These are phyloP conservation scores for Laothoe populi DNA, from an alignment of 2,888 invertebrate genomes.

Conservation along the genomic window DNA sequence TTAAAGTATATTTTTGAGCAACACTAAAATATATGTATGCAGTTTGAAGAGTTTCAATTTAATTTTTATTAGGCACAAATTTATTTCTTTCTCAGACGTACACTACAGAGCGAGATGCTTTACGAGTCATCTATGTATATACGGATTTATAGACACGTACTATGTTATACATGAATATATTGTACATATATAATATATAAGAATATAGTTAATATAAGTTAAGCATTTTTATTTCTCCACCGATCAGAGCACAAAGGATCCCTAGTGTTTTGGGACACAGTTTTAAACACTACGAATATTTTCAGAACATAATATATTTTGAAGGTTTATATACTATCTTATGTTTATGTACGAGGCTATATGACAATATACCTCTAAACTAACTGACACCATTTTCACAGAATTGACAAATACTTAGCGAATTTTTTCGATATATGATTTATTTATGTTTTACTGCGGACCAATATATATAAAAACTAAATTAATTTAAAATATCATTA, in stretches of 20 bases:
- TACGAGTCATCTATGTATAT: conserved; percentile 55
- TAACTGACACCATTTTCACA: conserved; percentile 79
- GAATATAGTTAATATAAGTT: conserved; percentile 82
- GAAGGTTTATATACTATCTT: conserved; percentile 64
- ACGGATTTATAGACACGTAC: conserved; percentile 80
- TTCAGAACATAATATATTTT: conserved; percentile 70
- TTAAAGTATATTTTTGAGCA: conserved; percentile 80
- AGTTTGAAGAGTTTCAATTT: conserved; percentile 59
- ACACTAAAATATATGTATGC: conserved; percentile 71
- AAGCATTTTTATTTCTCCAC: conserved; percentile 80
- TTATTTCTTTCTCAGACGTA: conserved; percentile 55
- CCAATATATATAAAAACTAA: background rate
- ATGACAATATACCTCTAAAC: conserved; percentile 60
- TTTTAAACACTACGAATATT: conserved; percentile 64
- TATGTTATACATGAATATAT: conserved; percentile 73
- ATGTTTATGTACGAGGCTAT: conserved; percentile 61
- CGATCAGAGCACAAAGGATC: conserved; percentile 78
- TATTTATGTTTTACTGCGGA: conserved; percentile 23
- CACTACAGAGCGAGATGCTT: conserved; percentile 55
- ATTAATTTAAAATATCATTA: background rate
- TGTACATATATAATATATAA: conserved; percentile 84
- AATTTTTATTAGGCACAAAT: conserved; percentile 80
- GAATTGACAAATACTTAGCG: conserved; percentile 74
- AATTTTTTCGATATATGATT: conserved; percentile 36
- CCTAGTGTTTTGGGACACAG: conserved; percentile 74